These are phyloP conservation scores for Corydoras maculifer DNA, from an alignment of 2,113 vertebrate species.

Conservation along the genomic window DNA sequence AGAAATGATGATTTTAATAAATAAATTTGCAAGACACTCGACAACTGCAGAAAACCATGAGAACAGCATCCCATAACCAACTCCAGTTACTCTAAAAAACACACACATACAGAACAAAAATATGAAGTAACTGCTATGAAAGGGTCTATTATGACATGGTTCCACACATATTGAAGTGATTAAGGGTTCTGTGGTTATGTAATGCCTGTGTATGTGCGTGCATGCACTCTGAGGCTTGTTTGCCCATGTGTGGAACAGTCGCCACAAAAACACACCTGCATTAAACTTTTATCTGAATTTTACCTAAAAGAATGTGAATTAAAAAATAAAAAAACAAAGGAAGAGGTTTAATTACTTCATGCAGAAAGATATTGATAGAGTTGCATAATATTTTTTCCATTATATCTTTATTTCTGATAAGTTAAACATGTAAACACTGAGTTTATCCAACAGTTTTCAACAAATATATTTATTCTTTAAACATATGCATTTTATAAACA, in stretches of 20 bases:
- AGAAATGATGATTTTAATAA: constrained; percentile 3
- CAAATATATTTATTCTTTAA: too few species aligned
- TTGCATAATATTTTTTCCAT: too few species aligned
- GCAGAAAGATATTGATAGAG: too few species aligned
- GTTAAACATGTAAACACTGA: too few species aligned
- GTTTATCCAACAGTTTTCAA: too few species aligned
- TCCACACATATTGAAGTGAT: constrained; percentile 33
- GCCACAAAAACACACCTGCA: not conserved
- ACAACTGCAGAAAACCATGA: not conserved
- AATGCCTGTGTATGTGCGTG: not conserved
- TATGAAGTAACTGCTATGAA: constrained; percentile 37
- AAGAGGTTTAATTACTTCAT: too few species aligned
- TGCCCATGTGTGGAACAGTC: not conserved
- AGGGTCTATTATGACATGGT: constrained; percentile 31
- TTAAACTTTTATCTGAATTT: not conserved
- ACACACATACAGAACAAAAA: constrained; percentile 1
- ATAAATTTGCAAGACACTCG: constrained; percentile 9
- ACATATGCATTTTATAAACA: too few species aligned
- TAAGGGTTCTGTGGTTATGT: constrained; percentile 28
- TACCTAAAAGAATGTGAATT: not conserved
- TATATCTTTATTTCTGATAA: too few species aligned
- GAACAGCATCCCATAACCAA: constrained; percentile 6
- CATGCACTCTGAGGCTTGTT: not conserved
- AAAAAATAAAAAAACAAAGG: not conserved
- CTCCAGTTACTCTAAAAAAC: constrained; percentile 1